These are phyloP conservation scores for Ormyrus rosae DNA, from an alignment of 2,888 invertebrate genomes.

Conservation along the genomic window DNA sequence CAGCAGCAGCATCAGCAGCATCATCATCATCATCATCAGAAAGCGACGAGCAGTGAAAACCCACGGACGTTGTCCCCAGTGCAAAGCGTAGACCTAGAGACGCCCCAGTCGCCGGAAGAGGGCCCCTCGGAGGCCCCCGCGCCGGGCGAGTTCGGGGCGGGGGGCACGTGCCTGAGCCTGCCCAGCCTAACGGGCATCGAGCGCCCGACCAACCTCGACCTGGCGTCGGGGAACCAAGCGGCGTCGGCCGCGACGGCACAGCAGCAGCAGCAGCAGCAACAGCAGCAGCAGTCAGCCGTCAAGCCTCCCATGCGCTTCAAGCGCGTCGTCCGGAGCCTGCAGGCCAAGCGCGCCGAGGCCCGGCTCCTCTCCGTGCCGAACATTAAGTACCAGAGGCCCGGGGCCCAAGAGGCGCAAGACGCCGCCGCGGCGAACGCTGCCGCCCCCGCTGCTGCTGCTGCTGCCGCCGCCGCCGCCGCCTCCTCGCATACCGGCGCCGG, in stretches of 20 bases:
- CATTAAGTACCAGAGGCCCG: conserved; percentile 79
- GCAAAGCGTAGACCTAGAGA: conserved; percentile 69
- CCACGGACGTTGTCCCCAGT: conserved; percentile 67
- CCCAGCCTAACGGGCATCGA: conserved; percentile 14
- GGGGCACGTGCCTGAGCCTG: conserved; percentile 14
- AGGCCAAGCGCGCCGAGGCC: conserved; percentile 78
- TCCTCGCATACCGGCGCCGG: no score
- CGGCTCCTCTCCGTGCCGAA: conserved; percentile 87
- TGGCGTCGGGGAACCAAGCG: conserved; percentile 54
- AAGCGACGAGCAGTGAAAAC: conserved; percentile 50
- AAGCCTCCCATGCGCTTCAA: conserved; percentile 65
- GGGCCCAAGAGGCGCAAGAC: conserved; percentile 68
- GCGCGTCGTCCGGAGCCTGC: conserved; percentile 64
- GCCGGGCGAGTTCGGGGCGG: background rate
- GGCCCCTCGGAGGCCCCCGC: conserved; percentile 34
- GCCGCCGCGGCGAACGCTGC: conserved; percentile 69
- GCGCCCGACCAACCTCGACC: conserved; percentile 63
- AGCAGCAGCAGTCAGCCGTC: conserved; percentile 51
- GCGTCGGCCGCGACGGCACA: conserved; percentile 32
- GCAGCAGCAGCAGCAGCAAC: conserved; percentile 50
- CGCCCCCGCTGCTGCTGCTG: no score
- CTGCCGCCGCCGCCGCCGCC: no score
- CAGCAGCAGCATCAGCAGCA: conserved; percentile 37
- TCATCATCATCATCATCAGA: conserved; percentile 52
- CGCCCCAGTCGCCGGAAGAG: conserved; percentile 73